Conservation (phyloP, 2,113 vertebrate species). For the Panthera leo region DNA sequence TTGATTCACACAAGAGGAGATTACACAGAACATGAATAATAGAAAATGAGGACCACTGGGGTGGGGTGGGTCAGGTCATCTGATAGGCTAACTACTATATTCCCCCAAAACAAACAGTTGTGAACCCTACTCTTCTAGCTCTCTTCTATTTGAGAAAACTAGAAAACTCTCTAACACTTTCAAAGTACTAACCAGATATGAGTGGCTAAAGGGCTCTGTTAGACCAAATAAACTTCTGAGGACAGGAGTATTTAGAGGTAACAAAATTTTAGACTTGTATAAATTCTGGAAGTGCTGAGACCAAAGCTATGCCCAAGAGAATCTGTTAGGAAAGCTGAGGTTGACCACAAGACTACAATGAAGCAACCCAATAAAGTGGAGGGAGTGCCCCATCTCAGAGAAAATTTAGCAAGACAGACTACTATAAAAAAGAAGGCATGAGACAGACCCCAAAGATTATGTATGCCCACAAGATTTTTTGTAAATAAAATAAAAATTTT, state of each 20-base stretch:
- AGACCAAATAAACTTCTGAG: background rate
- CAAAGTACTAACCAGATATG: background rate
- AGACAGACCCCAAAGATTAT: background rate
- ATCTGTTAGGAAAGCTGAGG: background rate
- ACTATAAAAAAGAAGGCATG: background rate
- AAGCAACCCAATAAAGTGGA: background rate
- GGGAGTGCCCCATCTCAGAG: background rate
- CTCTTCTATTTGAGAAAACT: background rate
- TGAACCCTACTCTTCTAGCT: background rate
- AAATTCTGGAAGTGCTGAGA: background rate
- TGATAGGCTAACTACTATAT: background rate
- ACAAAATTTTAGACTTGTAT: background rate
- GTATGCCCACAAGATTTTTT: background rate
- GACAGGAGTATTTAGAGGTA: background rate
- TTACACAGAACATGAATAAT: background rate
- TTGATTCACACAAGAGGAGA: background rate
- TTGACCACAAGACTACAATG: background rate
- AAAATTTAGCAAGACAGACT: background rate
- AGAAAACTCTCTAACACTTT: background rate
- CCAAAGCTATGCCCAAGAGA: background rate
- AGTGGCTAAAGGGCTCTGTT: no score
- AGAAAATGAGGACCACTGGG: background rate
- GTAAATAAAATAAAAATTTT: background rate
- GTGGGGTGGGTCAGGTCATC: background rate
- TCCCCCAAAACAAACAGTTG: background rate